Evolutionary conservation across 1,140 invertebrate genomes (phyloP).

Genomic region (Glossosoma conforme): DNA sequence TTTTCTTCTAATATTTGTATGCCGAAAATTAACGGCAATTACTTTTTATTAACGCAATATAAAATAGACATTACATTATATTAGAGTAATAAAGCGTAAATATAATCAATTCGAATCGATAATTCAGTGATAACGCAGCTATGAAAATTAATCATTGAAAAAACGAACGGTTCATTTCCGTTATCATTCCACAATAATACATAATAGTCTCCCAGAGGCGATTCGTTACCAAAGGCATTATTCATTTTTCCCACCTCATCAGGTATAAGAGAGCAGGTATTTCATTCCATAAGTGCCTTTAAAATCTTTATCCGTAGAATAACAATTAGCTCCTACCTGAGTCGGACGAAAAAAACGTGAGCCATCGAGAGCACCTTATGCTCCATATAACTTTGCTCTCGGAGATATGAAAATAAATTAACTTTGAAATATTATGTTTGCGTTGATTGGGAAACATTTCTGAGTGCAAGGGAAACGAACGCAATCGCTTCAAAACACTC

Average conservation of each 20-base stretch:
- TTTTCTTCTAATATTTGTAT: no score
- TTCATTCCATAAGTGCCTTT: not conserved
- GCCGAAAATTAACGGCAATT: no score
- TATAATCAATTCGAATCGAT: no score
- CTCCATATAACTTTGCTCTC: not conserved
- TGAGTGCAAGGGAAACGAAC: not conserved
- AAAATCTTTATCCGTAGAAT: not conserved
- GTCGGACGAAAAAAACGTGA: not conserved
- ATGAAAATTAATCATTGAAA: no score
- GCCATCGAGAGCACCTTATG: constrained; percentile 1
- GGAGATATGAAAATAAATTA: constrained; percentile 4
- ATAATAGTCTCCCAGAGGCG: not conserved
- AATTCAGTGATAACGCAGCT: no score
- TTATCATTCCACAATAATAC: no score
- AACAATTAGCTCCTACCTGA: not conserved
- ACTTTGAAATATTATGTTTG: constrained; percentile 1
- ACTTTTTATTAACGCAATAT: no score
- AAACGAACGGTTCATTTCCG: no score
- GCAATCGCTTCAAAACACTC: no score
- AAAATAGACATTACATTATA: no score
- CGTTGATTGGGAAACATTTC: not conserved
- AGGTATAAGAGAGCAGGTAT: not conserved
- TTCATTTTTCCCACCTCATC: not conserved
- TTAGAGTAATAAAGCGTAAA: no score
- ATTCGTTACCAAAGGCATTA: not conserved